Base-by-base conservation (phyloP, 2,113 vertebrate species). In the Oryzias curvinotus region DNA sequence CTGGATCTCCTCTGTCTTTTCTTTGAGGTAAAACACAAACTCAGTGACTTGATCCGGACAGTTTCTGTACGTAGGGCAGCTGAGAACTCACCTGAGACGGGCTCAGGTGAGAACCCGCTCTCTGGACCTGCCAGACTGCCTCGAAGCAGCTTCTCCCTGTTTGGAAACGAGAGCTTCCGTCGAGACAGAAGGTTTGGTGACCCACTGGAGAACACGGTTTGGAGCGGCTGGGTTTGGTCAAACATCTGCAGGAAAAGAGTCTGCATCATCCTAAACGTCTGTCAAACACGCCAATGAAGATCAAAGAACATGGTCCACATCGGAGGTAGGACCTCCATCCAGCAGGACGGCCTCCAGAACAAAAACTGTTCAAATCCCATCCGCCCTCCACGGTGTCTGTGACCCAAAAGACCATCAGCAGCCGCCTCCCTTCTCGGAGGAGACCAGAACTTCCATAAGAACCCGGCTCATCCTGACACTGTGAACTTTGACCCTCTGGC, bases 131-230 rank as follows among this genome's bases (percentile, higher is more conserved):
- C 52, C 19, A 6, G 64, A 19, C 18, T 3, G 3, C 36, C 0
- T 10, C 19, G 6, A 1, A 30, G 15, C 5, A 5, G 3, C 3
- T 4, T 21, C 14, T 17, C 43, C 30, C 71, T 16, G 0, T 70
- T 73, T 0, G 81, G 50, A 57, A 75, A 85, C 0, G 16, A 28
- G 7, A 83, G 85, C 64, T 85, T 91, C 26, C 78, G 70, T 7
- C 71, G 80, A 6, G 78, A 62, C 23, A 26, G 30, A 26, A 61
- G 13, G 2, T 53, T 26, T 62, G 26, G 19, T 1, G 68, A 44
- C 5, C 41, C 2, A 0, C 44, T 18, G 0, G 21, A 0, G 4
- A 64, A 49, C 16, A 45, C 57, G 7, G 57, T 4, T 0, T 14
- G 21, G 18, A 50, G 30, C 0, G n/a, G 54, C 5, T 74, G 58